Conservation (phyloP, 1,140 invertebrate genomes). For the Papilio glaucus region DNA sequence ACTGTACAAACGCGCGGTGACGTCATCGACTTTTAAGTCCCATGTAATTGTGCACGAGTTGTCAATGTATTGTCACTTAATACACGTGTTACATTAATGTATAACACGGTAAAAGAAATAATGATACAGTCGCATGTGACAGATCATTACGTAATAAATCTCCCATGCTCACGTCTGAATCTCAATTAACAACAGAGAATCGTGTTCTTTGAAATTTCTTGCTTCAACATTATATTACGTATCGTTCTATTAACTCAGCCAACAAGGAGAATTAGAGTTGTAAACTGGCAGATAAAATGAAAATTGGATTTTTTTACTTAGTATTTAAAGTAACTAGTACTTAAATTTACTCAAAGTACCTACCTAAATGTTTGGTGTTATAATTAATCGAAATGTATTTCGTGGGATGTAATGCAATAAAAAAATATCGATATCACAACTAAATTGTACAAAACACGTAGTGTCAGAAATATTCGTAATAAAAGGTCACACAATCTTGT, state of each 20-base stretch:
- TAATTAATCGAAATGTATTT: no score
- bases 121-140: not conserved
- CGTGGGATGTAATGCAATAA: no score
- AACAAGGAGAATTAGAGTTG: not conserved
- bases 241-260: not conserved
- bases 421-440: no score
- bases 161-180: not conserved
- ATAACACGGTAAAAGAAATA: not conserved
- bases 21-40: not conserved
- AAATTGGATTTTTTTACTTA: no score
- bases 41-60: not conserved
- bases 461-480: no score
- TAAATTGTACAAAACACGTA: no score
- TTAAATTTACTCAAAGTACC: no score
- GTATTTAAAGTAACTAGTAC: no score
- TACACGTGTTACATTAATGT: not conserved
- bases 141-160: not conserved
- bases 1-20: no score
- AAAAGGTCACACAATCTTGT: no score
- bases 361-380: no score
- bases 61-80: not conserved
- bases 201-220: not conserved
- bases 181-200: not conserved
- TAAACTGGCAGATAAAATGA: not conserved
- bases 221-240: not conserved